These are phyloP conservation scores for Boulengeromyrus knoepffleri DNA, from an alignment of 2,113 vertebrate genomes.

Conservation along the genomic window DNA sequence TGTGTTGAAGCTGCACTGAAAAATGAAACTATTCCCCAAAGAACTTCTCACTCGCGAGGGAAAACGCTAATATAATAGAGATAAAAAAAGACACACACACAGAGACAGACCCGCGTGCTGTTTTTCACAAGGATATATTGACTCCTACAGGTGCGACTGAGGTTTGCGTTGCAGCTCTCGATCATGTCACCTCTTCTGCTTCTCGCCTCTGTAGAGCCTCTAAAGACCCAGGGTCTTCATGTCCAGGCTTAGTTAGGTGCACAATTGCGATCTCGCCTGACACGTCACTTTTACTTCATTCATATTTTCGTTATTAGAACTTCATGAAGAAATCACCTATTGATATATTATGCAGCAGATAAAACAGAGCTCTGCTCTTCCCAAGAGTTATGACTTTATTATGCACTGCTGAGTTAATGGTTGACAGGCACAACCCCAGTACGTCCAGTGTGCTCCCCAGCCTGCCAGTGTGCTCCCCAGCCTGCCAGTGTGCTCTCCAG, in stretches of 20 bases:
- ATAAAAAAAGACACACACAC: not conserved
- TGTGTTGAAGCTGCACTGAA: not conserved
- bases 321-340: not conserved
- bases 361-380: not conserved
- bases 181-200: not conserved
- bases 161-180: not conserved
- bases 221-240: not conserved
- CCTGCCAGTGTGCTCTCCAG: not conserved
- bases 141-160: not conserved
- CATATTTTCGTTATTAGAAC: not conserved
- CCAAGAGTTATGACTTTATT: not conserved
- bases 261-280: not conserved
- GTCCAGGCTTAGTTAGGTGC: not conserved
- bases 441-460: not conserved
- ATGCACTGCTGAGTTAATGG: not conserved
- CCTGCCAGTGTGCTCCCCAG: not conserved
- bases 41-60: not conserved
- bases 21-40: not conserved
- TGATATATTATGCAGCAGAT: not conserved
- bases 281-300: not conserved
- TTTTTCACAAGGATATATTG: not conserved
- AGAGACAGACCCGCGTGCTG: not conserved
- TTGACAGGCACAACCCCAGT: not conserved
- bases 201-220: not conserved
- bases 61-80: not conserved